These are phyloP conservation scores for Drosophila gunungcola DNA, from an alignment of 1,140 invertebrate species.

Conservation along the genomic window DNA sequence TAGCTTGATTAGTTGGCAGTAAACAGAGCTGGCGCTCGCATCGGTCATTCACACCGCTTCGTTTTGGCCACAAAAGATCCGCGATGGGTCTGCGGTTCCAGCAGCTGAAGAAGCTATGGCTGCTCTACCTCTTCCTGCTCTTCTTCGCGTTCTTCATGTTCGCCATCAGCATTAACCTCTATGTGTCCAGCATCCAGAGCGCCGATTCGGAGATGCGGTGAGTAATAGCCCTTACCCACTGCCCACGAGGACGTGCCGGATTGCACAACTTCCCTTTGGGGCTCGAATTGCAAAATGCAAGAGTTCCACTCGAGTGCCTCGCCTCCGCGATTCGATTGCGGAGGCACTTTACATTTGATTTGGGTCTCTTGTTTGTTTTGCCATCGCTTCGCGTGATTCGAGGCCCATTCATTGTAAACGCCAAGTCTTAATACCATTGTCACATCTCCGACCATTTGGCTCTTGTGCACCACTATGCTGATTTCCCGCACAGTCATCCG, in stretches of 20 bases:
- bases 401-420: slow-evolving; percentile 64
- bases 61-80: slow-evolving; percentile 15
- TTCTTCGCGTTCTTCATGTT: slow-evolving; percentile 85
- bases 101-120: slow-evolving; percentile 81
- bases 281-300: slow-evolving; percentile 64
- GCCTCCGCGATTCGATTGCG: slow-evolving; percentile 44
- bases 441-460: slow-evolving; percentile 49
- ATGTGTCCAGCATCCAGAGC: slow-evolving; percentile 78
- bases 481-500: slow-evolving; percentile 76
- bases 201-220: slow-evolving; percentile 54
- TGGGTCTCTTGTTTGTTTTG: slow-evolving; percentile 52
- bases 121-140: slow-evolving; percentile 78
- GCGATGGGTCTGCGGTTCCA: slow-evolving; percentile 79
- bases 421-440: slow-evolving; percentile 68
- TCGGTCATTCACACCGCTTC: slow-evolving; percentile 37
- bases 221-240: slow-evolving; percentile 26
- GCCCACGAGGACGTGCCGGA: slow-evolving; percentile 22
- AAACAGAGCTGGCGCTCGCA: slow-evolving; percentile 54
- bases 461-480: slow-evolving; percentile 46
- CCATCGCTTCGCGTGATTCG: slow-evolving; percentile 47
- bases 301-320: slow-evolving; percentile 64
- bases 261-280: slow-evolving; percentile 63
- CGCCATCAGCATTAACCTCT: slow-evolving; percentile 83
- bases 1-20: slow-evolving; percentile 54
- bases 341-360: slow-evolving; percentile 68